A percentile compares a stretch with the other conserved stretches of the same genome.
Conservation (phyloP, 2,113 vertebrate species). For the Platanista minor region DNA sequence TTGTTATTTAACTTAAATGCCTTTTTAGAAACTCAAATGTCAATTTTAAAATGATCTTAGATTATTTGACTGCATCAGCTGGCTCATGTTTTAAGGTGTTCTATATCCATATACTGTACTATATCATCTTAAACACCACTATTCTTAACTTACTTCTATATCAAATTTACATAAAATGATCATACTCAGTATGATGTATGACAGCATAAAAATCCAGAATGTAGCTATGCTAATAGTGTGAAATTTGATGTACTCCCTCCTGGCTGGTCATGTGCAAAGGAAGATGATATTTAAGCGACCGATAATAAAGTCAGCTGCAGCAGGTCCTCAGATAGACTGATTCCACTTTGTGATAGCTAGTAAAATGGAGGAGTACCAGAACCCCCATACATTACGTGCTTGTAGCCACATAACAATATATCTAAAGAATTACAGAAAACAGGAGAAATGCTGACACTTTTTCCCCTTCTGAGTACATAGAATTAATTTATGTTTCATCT, state of each 20-base stretch:
- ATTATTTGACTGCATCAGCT: background rate
- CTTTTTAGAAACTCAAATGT: conserved; percentile 44
- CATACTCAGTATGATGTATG: background rate
- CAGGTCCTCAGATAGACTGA: background rate
- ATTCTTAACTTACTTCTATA: conserved; percentile 22
- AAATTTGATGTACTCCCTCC: background rate
- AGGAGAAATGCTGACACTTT: background rate
- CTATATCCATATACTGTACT: background rate
- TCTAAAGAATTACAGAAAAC: background rate
- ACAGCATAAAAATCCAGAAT: background rate
- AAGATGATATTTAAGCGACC: background rate
- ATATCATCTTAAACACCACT: background rate
- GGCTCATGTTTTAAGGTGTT: background rate
- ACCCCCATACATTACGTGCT: background rate
- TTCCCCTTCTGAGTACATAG: background rate
- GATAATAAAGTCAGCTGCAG: background rate
- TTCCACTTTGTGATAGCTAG: background rate
- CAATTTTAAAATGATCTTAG: conserved; percentile 44
- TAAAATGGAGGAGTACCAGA: background rate
- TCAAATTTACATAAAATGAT: conserved; percentile 13
- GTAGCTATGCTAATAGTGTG: background rate
- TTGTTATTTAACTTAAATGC: conserved; percentile 57
- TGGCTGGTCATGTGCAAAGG: background rate
- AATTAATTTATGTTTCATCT: background rate
- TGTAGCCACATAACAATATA: background rate